A percentile compares a stretch with the other conserved stretches of the same genome.
Evolutionary conservation across 2,113 vertebrate species (phyloP).

Genomic region (Cercopithecus mona): DNA sequence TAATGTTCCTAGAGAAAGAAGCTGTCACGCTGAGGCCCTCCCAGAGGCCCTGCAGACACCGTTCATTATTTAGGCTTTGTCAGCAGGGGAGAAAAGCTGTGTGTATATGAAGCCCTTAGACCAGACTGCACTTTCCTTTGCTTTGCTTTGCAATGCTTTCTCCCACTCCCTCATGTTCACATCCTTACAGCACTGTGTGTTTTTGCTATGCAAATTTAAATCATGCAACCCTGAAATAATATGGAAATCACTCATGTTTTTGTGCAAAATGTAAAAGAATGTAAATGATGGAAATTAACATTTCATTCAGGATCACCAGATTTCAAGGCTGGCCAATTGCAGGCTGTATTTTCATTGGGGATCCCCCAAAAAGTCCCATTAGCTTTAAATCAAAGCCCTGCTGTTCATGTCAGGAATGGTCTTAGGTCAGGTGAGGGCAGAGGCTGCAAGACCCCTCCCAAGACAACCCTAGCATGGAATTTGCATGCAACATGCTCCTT

Average conservation of each 20-base stretch:
- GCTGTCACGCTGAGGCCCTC: background rate
- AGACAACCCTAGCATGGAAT: background rate
- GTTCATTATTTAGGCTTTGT: background rate
- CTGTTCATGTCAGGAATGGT: background rate
- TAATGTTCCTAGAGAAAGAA: background rate
- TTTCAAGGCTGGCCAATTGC: background rate
- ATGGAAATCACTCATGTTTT: background rate
- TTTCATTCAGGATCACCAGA: background rate
- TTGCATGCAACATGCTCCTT: rapidly evolving
- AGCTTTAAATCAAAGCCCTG: background rate
- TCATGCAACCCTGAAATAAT: background rate
- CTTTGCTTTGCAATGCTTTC: background rate
- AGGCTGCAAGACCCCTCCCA: background rate
- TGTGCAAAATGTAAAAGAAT: background rate
- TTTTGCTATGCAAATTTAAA: background rate
- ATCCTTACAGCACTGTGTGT: background rate
- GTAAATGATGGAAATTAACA: background rate
- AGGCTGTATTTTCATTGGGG: background rate
- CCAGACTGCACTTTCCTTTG: background rate
- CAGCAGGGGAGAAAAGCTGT: background rate
- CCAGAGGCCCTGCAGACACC: background rate
- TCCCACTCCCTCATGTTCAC: background rate
- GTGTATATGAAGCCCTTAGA: background rate
- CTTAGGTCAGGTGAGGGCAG: background rate
- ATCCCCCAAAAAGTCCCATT: background rate